Percentiles rank a stretch among this genome's conserved stretches.
Conservation (phyloP, 1,140 invertebrate genomes). For the Hyposmocoma kahamanoa region DNA sequence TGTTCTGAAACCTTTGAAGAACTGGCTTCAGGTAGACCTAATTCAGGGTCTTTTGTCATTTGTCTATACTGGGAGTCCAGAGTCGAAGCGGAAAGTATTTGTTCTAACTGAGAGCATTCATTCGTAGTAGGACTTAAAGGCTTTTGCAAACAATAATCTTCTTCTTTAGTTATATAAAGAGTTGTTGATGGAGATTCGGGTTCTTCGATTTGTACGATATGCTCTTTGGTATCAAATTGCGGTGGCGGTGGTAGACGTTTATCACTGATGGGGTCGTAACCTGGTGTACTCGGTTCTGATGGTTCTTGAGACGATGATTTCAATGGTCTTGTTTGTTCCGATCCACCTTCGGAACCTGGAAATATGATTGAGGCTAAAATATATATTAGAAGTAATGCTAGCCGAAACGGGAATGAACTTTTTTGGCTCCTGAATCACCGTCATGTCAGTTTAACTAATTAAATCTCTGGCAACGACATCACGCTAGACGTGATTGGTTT, state of each 20-base stretch:
- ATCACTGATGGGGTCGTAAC: slow-evolving; percentile 23
- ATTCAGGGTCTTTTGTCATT: background rate
- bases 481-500: too few relatives aligned
- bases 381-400: slow-evolving; percentile 4
- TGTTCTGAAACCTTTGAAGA: slow-evolving; percentile 25
- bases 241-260: slow-evolving; percentile 22
- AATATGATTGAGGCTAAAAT: too few relatives aligned
- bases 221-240: slow-evolving; percentile 32
- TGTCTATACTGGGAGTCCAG: slow-evolving; percentile 38
- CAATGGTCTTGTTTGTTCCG: slow-evolving; percentile 35
- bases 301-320: slow-evolving; percentile 39
- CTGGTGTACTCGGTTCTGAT: slow-evolving; percentile 34
- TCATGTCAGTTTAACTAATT: too few relatives aligned
- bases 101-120: slow-evolving; percentile 28
- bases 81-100: slow-evolving; percentile 45
- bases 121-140: slow-evolving; percentile 50
- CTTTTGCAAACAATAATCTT: slow-evolving; percentile 48
- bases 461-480: too few relatives aligned
- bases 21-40: background rate
- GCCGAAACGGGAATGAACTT: too few relatives aligned
- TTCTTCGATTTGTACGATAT: slow-evolving; percentile 57
- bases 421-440: too few relatives aligned
- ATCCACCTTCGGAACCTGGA: slow-evolving; percentile 35
- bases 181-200: slow-evolving; percentile 38
- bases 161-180: slow-evolving; percentile 53